phyloP scores from a whole-genome alignment of 2,888 invertebrate species.

The Mythimna albipuncta region DNA sequence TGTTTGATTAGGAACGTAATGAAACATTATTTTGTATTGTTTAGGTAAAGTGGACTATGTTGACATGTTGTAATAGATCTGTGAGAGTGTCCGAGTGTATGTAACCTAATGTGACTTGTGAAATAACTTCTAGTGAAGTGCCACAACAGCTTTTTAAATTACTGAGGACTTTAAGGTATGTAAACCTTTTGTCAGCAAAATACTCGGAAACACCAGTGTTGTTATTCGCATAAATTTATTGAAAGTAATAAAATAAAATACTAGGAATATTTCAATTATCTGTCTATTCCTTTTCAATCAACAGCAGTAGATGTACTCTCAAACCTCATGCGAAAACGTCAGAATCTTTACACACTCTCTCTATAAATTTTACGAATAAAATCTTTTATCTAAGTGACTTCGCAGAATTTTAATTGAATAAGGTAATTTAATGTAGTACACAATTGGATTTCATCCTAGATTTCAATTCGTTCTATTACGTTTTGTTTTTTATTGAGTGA shows the following conservation, averaged over 20 bases:
- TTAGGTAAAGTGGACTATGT: slow-evolving; percentile 63
- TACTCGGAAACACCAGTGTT: slow-evolving; percentile 30
- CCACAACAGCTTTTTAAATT: slow-evolving; percentile 55
- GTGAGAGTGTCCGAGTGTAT: slow-evolving; percentile 64
- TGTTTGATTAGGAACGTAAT: slow-evolving; percentile 39
- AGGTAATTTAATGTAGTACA: neutral
- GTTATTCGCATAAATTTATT: neutral
- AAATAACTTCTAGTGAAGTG: slow-evolving; percentile 66
- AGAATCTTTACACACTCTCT: neutral
- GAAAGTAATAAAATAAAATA: neutral
- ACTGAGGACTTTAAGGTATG: slow-evolving; percentile 70
- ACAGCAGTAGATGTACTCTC: neutral
- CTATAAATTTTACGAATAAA: neutral
- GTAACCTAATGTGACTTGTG: slow-evolving; percentile 70
- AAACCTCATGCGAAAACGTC: neutral
- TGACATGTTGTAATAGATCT: slow-evolving; percentile 62
- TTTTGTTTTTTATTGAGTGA: neutral
- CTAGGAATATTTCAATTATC: neutral
- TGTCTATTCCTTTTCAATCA: neutral
- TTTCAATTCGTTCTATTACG: neutral
- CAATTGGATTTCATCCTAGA: no score
- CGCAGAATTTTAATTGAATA: neutral
- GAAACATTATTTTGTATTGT: slow-evolving; percentile 60
- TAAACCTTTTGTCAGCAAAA: slow-evolving; percentile 49
- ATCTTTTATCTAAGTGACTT: no score